phyloP scores from a whole-genome alignment of 2,113 vertebrate species.

The Strix uralensis region DNA sequence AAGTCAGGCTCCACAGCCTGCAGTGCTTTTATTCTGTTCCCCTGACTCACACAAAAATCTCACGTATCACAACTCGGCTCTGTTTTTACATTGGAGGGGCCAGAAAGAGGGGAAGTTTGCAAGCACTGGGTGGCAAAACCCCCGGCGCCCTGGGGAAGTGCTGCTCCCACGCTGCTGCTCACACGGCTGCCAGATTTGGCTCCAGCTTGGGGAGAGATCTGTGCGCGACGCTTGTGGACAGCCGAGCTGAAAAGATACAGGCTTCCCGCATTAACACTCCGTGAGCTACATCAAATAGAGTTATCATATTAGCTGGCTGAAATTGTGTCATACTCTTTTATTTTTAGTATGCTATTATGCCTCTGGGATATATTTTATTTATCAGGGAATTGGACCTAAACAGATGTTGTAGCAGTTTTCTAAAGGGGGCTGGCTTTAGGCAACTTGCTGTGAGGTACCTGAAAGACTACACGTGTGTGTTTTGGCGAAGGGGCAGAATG shows the following conservation, averaged over 20 bases:
- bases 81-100: not conserved
- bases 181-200: not conserved
- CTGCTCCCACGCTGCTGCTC: not conserved
- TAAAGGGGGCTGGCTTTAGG: not conserved
- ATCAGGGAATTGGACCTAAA: not conserved
- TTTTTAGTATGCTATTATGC: not conserved
- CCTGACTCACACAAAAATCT: not conserved
- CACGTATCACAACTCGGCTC: accelerated
- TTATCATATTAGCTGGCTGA: not conserved
- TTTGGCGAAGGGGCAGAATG: not conserved
- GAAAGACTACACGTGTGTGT: not conserved
- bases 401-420: not conserved
- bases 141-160: accelerated
- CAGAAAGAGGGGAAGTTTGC: not conserved
- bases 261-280: not conserved
- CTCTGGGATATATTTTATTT: slow-evolving; percentile 18
- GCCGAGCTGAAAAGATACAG: not conserved
- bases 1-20: not conserved
- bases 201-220: not conserved
- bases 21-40: not conserved
- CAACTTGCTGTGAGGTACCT: not conserved
- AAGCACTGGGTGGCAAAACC: not conserved
- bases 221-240: accelerated
- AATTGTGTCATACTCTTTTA: not conserved
- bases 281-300: not conserved